Evolutionary conservation across 2,113 vertebrate genomes (phyloP).

Genomic region (Vidua chalybeata): DNA sequence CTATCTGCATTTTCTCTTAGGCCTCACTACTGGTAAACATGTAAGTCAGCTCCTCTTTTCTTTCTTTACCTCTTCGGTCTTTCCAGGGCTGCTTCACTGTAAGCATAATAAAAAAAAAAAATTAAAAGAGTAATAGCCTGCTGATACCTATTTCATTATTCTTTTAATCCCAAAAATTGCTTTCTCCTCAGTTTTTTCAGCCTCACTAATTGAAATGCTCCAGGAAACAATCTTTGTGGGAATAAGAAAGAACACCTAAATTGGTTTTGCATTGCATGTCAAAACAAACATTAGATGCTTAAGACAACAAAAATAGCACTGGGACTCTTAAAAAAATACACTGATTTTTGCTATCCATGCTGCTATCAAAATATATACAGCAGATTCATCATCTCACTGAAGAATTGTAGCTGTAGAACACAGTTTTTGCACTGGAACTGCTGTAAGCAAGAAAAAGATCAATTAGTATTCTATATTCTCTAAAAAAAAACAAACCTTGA

Average conservation of each 20-base stretch:
- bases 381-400: not conserved
- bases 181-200: slow-evolving; percentile 2
- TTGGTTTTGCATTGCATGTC: not conserved
- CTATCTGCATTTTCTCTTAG: not conserved
- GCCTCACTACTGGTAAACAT: not conserved
- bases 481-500: not conserved
- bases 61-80: not conserved
- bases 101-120: not conserved
- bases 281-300: not conserved
- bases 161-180: slow-evolving; percentile 5
- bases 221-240: not conserved
- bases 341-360: not conserved
- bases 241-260: not conserved
- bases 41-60: not conserved
- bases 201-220: not conserved
- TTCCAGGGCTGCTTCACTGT: not conserved
- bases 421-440: not conserved
- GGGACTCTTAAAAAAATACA: not conserved
- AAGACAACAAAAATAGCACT: not conserved
- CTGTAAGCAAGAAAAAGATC: not conserved
- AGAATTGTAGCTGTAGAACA: not conserved
- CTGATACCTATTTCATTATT: not conserved
- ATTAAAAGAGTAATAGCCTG: not conserved
- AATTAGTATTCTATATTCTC: not conserved
- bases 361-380: not conserved